Evolutionary conservation across 1,140 invertebrate species (phyloP).

Genomic region (Cotesia vestalis): DNA sequence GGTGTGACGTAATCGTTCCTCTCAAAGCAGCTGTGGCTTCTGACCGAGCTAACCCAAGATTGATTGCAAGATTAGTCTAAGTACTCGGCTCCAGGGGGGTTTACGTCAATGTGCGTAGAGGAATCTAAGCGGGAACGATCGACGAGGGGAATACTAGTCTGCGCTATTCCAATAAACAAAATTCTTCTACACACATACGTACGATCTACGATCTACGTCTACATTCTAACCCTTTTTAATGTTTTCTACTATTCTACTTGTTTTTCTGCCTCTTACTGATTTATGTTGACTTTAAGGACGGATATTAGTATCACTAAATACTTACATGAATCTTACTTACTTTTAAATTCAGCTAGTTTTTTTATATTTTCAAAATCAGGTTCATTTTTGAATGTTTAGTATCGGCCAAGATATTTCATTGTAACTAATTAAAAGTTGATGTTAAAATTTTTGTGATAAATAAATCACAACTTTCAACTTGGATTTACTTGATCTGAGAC

Average conservation of each 20-base stretch:
- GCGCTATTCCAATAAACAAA: slow-evolving; percentile 24
- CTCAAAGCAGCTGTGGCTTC: slow-evolving; percentile 46
- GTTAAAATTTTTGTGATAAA: no score
- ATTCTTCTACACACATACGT: not conserved
- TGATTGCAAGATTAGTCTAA: slow-evolving; percentile 51
- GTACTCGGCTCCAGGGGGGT: slow-evolving; percentile 40
- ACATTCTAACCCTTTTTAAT: slow-evolving; percentile 33
- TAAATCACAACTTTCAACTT: no score
- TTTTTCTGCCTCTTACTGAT: slow-evolving; percentile 34
- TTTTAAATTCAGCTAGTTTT: not conserved
- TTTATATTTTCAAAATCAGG: not conserved
- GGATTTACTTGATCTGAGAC: no score
- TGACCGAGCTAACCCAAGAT: slow-evolving; percentile 47
- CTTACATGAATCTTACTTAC: not conserved
- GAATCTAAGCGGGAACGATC: slow-evolving; percentile 26
- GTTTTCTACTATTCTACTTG: slow-evolving; percentile 41
- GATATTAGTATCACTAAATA: not conserved
- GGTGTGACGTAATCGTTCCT: slow-evolving; percentile 44
- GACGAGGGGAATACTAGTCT: not conserved
- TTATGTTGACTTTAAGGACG: slow-evolving; percentile 26
- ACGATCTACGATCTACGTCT: no score
- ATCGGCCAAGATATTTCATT: no score
- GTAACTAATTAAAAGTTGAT: no score
- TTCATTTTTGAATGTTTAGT: not conserved
- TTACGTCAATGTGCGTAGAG: slow-evolving; percentile 40